Evolutionary conservation across 2,113 vertebrate genomes (phyloP), one percentile per base, ranked within the genome.

Genomic region (Pygoscelis adeliae): DNA sequence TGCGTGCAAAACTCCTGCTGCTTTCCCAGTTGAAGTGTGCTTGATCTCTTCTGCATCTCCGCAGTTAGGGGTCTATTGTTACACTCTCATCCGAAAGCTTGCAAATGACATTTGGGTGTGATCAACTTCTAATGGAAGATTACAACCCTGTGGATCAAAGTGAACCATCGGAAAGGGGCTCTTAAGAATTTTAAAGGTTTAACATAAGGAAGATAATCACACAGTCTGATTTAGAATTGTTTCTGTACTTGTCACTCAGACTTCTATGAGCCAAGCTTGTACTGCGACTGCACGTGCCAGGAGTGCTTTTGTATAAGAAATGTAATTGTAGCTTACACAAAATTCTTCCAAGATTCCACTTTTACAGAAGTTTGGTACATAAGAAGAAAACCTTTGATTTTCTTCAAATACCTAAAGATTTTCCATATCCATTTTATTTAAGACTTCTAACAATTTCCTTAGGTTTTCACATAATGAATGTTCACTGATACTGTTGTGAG

Each of bases 91-190:
- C 91, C 98, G 95, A 97, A 95, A 96, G 96, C 96, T 95, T 86
- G 86, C 76, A 96, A 97, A 97, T 98, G 98, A 95, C 94, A 89
- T 96, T 98, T 95, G 62, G 93, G 94, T 97, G 98, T 96, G 97
- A 97, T 91, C 58, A 6, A 91, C 92, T 97, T 98, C 88, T 98
- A 96, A 93, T 95, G 81, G 96, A 96, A 97, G 94, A 97, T 97
- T 98, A 92, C 91, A 97, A 78, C 84, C 72, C 79, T 67, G 47
- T 90, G 96, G 92, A 98, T 98, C 97, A 98, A 97, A 98, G 97
- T 49, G 56, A 98, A 78, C 95, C 77, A 63, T 89, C 29, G 63
- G 91, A 93, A 97, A 92, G 83, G 71, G 70, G 61, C 85, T 96
- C 83, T 98, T 97, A 84, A 95, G 96, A 97, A 97, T 98, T 97